Base-by-base conservation (phyloP, 2,113 vertebrate genomes). In the Myanophis thanlyinensis region DNA sequence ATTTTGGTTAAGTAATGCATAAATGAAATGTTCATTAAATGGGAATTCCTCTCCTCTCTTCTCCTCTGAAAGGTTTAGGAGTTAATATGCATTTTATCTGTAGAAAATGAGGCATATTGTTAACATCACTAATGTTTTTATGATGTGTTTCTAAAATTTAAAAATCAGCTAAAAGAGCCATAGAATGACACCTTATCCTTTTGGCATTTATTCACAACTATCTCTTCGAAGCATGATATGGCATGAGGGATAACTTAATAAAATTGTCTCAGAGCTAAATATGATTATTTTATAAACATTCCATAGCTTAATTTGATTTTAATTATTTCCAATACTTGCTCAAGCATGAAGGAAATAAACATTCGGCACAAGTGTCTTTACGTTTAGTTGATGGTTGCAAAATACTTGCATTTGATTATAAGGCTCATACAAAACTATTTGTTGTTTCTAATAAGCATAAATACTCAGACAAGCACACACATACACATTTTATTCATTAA, bases 41-140 rank as follows among this genome's bases (percentile, higher is more conserved):
- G n/a, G n/a, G n/a, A n/a, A n/a, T n/a, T n/a, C n/a, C n/a, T n/a
- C n/a, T n/a, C n/a, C n/a, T n/a, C n/a, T n/a, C n/a, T n/a, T n/a
- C n/a, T n/a, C n/a, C n/a, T n/a, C n/a, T 88, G 25, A 51, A 25
- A 88, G 4, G 8, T 4, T 62, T 12, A 90, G 93, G 51, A 85
- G 91, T 85, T 94, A 1, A 3, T 85, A 30, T 87, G 73, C 44
- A 88, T 44, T 88, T 73, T 90, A 87, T 3, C 91, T 92, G 85
- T 91, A 40, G 88, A 30, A 20, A 48, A 54, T 87, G 40, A 95
- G 53, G 67, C 93, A 85, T 53, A 59, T 92, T 91, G 54, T 59
- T 44, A 85, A 92, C 25, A 88, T 80, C 85, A 80, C 1, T 47
- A 35, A 46, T 93, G 51, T 96, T 93, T 95, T 90, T 93, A 40